Evolutionary conservation across 2,888 invertebrate genomes (phyloP), one percentile per base, ranked within the genome.

Genomic region (Machimus rusticus): DNA sequence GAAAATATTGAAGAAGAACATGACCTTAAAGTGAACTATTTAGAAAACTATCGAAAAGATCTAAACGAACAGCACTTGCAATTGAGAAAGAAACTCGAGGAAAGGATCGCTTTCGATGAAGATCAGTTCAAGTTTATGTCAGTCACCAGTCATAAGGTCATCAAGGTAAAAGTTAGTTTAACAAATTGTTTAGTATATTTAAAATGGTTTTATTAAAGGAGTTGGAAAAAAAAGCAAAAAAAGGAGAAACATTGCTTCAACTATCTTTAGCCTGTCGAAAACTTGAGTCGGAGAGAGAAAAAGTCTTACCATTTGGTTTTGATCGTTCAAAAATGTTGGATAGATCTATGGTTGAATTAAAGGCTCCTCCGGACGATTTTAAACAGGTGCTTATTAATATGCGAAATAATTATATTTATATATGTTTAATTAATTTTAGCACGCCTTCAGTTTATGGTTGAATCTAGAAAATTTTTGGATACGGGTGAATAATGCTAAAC

Each of bases 401-500:
- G 0, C n/a, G 1, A 19, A 9, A 5, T 9, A n/a, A 28, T 6
- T 23, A 8, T 57, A 9, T 12, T 43, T 19, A 23, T 8, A 23
- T 46, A 16, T 46, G 46, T 43, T 43, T 86, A 74, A 74, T 16
- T 2, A 23, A 14, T 55, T 85, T 2, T 89, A 94, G 94, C 91
- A 93, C 23, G 93, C 93, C 90, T 93, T 93, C 89, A 94, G 93
- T 77, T 93, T 94, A 81, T 94, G 94, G 90, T 93, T 93, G 16
- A 94, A 95, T 91, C 93, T 97, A 93, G 95, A 95, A 89, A 95
- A 95, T 89, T 96, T 97, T 91, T 95, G 97, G 94, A 92, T 94
- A 87, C 93, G 94, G 14, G 94, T 93, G 87, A 95, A 95, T 91
- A 93, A 94, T 88, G 94, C 94, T 1, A 90, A 93, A 28, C 91